Conservation (phyloP, 2,888 invertebrate genomes). For the Calameuta pallipes region DNA sequence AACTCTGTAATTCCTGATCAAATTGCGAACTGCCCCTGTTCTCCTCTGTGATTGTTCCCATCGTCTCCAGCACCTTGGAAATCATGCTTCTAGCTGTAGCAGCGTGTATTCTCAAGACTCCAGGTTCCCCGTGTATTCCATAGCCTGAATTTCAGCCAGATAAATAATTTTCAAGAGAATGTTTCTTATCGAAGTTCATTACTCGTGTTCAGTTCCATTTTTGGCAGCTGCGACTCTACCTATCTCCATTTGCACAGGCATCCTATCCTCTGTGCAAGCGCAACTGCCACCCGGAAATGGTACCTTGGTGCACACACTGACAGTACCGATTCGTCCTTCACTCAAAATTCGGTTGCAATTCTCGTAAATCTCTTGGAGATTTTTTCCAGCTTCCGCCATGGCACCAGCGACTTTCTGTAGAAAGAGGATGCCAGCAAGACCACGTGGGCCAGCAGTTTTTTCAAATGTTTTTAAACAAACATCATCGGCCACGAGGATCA, state of each 20-base stretch:
- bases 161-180: background rate
- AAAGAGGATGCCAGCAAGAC: constrained; percentile 71
- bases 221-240: constrained; percentile 14
- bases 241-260: constrained; percentile 25
- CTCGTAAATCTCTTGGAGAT: constrained; percentile 70
- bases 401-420: constrained; percentile 79
- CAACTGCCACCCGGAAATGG: constrained; percentile 11
- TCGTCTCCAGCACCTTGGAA: constrained; percentile 14
- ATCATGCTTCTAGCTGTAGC: constrained; percentile 50
- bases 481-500: constrained; percentile 78
- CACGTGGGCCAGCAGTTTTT: constrained; percentile 43
- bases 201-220: constrained; percentile 33
- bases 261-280: background rate
- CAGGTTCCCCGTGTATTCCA: constrained; percentile 71
- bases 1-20: background rate
- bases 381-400: constrained; percentile 73
- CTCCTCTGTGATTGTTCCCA: background rate
- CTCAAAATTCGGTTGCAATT: constrained; percentile 57
- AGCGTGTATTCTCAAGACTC: constrained; percentile 67
- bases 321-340: constrained; percentile 27
- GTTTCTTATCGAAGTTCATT: constrained; percentile 59
- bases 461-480: constrained; percentile 33
- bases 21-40: no score
- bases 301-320: constrained; percentile 32
- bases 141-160: constrained; percentile 68